Conservation (phyloP, 2,888 invertebrate species). For the Eubasilissa splendida region DNA sequence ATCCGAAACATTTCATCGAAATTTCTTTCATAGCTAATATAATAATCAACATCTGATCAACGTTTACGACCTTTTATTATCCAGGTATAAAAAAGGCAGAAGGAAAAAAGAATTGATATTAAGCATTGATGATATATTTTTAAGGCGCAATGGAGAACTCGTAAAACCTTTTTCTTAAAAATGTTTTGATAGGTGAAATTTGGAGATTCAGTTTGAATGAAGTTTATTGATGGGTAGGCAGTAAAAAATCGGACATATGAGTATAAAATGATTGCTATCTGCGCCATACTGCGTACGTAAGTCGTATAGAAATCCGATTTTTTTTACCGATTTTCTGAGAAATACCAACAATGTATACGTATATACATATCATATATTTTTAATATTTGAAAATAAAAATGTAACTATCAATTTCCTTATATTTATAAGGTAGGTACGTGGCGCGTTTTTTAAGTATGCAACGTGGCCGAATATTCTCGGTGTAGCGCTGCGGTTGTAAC, state of each 20-base stretch:
- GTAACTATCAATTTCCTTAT: no score
- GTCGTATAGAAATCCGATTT: no score
- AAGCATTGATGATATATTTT: slow-evolving; percentile 36
- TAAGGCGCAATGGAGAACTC: slow-evolving; percentile 39
- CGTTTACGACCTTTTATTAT: neutral
- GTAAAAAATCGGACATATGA: slow-evolving; percentile 18
- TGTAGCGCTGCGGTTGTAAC: no score
- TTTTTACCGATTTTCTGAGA: no score
- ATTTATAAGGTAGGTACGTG: no score
- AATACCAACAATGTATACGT: no score
- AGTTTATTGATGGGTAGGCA: slow-evolving; percentile 24
- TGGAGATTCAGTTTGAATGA: slow-evolving; percentile 37
- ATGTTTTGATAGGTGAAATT: slow-evolving; percentile 45
- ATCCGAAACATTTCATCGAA: no score
- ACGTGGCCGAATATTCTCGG: no score
- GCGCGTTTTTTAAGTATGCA: no score
- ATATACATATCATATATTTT: no score
- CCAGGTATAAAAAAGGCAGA: neutral
- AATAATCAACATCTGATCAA: slow-evolving; percentile 14
- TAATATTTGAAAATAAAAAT: no score
- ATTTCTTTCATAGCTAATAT: neutral
- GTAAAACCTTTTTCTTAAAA: slow-evolving; percentile 46
- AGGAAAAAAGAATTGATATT: slow-evolving; percentile 5
- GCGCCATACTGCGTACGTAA: neutral
- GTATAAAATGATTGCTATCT: slow-evolving; percentile 1